Conservation (phyloP, 2,888 invertebrate genomes). For the Drosophila histrio region DNA sequence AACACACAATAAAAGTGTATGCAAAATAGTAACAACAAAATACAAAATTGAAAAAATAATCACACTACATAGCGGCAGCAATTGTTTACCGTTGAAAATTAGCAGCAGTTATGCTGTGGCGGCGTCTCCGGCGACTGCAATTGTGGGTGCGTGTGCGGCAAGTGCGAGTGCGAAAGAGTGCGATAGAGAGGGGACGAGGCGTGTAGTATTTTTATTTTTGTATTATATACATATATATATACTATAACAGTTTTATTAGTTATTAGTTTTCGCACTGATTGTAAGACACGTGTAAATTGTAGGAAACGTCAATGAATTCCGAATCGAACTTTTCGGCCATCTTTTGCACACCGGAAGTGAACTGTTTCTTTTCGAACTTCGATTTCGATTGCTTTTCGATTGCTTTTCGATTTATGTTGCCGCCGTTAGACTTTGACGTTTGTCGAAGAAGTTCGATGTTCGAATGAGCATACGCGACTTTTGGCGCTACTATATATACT, state of each 20-base stretch:
- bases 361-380: constrained; percentile 5
- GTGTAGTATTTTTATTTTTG: constrained; percentile 16
- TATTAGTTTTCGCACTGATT: constrained; percentile 20
- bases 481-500: constrained; percentile 73
- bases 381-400: constrained; percentile 17
- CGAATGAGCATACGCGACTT: constrained; percentile 70
- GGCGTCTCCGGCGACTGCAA: constrained; percentile 56
- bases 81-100: constrained; percentile 75
- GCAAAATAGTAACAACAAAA: constrained; percentile 32
- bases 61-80: constrained; percentile 22
- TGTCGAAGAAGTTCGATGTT: constrained; percentile 53
- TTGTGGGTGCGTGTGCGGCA: constrained; percentile 61
- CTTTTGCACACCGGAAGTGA: constrained; percentile 61
- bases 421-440: constrained; percentile 38
- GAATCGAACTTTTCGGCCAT: constrained; percentile 1
- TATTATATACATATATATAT: constrained; percentile 1
- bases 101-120: constrained; percentile 45
- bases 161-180: constrained; percentile 30
- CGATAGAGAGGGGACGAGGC: constrained; percentile 14
- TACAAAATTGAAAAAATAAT: not conserved
- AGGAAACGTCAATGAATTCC: constrained; percentile 13
- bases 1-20: constrained; percentile 20
- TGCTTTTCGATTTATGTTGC: constrained; percentile 10
- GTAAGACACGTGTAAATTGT: constrained; percentile 45
- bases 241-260: not conserved